phyloP scores from a whole-genome alignment of 2,888 invertebrate species.

The Mythimna pallens region DNA sequence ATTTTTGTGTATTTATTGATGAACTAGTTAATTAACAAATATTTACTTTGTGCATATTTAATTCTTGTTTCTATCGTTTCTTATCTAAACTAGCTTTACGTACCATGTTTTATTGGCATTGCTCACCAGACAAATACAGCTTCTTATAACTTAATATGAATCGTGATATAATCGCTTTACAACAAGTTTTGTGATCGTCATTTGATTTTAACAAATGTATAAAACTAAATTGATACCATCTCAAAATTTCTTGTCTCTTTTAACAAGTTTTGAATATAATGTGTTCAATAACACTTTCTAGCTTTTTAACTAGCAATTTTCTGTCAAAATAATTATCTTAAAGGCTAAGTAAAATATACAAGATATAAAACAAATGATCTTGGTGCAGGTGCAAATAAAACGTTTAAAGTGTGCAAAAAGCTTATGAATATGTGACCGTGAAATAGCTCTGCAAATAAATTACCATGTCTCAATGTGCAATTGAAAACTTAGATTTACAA shows the following conservation, averaged over 20 bases:
- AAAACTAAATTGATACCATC: neutral
- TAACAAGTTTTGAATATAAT: neutral
- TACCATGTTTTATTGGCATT: neutral
- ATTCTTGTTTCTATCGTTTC: neutral
- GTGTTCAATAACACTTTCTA: no score
- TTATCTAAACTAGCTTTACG: neutral
- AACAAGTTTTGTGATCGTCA: neutral
- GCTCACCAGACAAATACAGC: no score
- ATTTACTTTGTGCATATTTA: neutral
- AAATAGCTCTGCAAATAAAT: neutral
- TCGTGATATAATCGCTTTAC: neutral
- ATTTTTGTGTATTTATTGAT: no score
- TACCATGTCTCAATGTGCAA: slow-evolving; percentile 10
- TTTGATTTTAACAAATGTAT: neutral
- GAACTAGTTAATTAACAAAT: no score
- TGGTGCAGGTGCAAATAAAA: slow-evolving; percentile 57
- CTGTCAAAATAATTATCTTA: neutral
- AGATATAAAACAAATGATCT: slow-evolving; percentile 6
- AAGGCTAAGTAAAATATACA: neutral
- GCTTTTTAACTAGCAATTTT: neutral
- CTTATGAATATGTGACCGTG: slow-evolving; percentile 2
- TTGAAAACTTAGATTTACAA: neutral
- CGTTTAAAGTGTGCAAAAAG: slow-evolving; percentile 32
- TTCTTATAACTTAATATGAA: neutral
- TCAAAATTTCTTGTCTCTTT: neutral